Evolutionary conservation across 2,113 vertebrate species (phyloP).

Genomic region (Labeo rohita): DNA sequence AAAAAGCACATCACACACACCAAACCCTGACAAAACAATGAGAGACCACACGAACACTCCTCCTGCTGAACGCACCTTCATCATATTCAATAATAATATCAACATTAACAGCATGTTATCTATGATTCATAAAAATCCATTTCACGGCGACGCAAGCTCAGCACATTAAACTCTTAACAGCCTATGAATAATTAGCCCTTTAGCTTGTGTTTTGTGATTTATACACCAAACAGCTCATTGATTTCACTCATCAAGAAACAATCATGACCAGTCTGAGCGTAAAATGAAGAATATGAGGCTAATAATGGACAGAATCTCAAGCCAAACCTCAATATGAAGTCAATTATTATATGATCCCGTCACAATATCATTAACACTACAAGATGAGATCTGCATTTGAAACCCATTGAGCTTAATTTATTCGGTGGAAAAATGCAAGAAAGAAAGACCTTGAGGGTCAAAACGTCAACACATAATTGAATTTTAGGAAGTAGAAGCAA

Average conservation of each 20-base stretch:
- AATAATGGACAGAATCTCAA: neutral
- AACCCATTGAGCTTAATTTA: neutral
- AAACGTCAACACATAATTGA: neutral
- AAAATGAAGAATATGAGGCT: constrained; percentile 17
- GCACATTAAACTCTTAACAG: constrained; percentile 17
- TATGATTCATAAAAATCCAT: neutral
- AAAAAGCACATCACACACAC: constrained; percentile 29
- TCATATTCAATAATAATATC: neutral
- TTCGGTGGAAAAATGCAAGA: neutral
- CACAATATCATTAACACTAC: neutral
- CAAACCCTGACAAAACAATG: neutral
- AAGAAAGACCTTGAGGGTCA: neutral
- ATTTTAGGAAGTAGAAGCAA: neutral
- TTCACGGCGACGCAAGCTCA: neutral
- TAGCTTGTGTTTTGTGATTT: constrained; percentile 12
- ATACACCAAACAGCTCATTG: constrained; percentile 27
- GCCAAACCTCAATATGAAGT: constrained; percentile 11
- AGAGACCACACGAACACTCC: neutral
- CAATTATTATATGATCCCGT: neutral
- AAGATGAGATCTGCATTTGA: neutral
- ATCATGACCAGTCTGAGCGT: neutral
- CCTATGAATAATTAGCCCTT: neutral
- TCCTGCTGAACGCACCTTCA: neutral
- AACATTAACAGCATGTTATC: neutral
- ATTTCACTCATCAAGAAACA: constrained; percentile 40